Percentiles rank a stretch among this genome's conserved stretches.
phyloP scores from a whole-genome alignment of 1,140 invertebrate species.

The Drosophila yakuba region DNA sequence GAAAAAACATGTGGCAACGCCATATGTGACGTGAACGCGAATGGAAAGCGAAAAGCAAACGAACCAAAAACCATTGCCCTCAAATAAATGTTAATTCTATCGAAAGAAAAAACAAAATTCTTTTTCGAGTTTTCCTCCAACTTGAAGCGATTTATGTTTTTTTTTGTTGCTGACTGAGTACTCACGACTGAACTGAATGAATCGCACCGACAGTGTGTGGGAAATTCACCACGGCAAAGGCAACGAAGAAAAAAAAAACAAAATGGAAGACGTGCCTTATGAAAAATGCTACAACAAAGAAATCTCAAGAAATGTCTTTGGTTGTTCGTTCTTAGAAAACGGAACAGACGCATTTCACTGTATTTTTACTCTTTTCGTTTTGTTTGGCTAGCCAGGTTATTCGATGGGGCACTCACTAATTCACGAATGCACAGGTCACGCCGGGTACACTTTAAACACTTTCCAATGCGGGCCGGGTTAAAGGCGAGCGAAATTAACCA shows the following conservation, averaged over 20 bases:
- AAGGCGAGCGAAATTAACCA: constrained; percentile 14
- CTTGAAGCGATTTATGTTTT: neutral
- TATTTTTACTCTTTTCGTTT: constrained; percentile 1
- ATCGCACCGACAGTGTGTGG: constrained; percentile 56
- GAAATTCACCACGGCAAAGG: constrained; percentile 75
- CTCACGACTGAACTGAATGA: constrained; percentile 52
- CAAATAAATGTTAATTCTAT: constrained; percentile 35
- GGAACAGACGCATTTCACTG: constrained; percentile 31
- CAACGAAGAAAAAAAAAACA: constrained; percentile 67
- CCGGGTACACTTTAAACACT: constrained; percentile 4
- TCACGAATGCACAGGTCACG: constrained; percentile 19
- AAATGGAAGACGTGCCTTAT: constrained; percentile 76
- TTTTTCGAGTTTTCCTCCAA: constrained; percentile 2
- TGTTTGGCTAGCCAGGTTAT: neutral
- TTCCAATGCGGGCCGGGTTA: neutral
- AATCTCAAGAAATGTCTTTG: constrained; percentile 63
- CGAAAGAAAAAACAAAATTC: constrained; percentile 24
- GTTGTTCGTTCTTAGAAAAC: constrained; percentile 26
- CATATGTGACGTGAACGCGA: constrained; percentile 67
- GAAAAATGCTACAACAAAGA: constrained; percentile 76
- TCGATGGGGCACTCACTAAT: constrained; percentile 31
- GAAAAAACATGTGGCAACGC: constrained; percentile 73
- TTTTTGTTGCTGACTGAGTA: neutral
- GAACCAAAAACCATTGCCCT: constrained; percentile 71
- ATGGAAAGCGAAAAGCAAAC: constrained; percentile 62